Percentiles rank a stretch among this genome's conserved stretches.
phyloP scores from a whole-genome alignment of 2,113 vertebrate species.

The Crotalus horridus region DNA sequence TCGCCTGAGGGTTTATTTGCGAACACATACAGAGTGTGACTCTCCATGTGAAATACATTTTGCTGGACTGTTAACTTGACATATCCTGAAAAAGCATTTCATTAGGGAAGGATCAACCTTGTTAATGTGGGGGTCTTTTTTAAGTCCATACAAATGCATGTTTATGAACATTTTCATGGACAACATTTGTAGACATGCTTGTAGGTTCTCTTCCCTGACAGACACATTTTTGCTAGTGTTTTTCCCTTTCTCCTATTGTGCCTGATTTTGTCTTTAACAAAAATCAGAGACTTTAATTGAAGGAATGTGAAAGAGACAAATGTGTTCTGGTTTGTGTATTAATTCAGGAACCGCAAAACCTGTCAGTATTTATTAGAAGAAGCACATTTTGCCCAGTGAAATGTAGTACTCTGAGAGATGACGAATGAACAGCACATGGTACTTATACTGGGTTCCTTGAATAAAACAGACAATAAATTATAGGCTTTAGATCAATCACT shows the following conservation, averaged over 20 bases:
- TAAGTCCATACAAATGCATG: not conserved
- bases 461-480: constrained; percentile 43
- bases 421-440: constrained; percentile 40
- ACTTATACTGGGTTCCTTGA: constrained; percentile 17
- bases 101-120: not conserved
- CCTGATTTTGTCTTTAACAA: not conserved
- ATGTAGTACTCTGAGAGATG: constrained; percentile 42
- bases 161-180: not conserved
- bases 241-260: not conserved
- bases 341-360: not conserved
- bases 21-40: constrained; percentile 25
- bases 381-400: constrained; percentile 42
- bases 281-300: not conserved
- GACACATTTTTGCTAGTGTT: not conserved
- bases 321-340: not conserved
- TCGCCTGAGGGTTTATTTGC: not conserved
- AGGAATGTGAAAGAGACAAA: not conserved
- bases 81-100: constrained; percentile 21
- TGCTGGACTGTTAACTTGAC: constrained; percentile 24
- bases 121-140: not conserved
- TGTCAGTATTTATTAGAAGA: not conserved
- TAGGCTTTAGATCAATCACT: constrained; percentile 25
- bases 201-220: not conserved
- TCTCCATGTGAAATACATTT: constrained; percentile 42
- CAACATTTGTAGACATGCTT: not conserved